Percentiles rank a stretch among this genome's conserved stretches.
These are phyloP conservation scores for Gobio gobio DNA, from an alignment of 2,113 vertebrate genomes.

Conservation along the genomic window DNA sequence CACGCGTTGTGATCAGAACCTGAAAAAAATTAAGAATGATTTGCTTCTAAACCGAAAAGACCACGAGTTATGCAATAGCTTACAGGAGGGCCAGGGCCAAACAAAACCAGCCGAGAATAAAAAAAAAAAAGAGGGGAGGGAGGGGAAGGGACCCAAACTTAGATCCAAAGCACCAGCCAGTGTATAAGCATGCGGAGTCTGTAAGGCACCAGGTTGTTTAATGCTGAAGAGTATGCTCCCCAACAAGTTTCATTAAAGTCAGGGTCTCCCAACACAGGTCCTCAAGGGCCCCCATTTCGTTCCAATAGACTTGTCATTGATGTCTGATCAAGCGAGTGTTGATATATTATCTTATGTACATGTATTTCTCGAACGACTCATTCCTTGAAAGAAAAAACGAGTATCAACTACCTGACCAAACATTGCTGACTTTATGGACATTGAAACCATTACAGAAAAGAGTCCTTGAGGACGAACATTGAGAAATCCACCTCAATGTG, in stretches of 20 bases:
- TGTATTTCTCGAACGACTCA: not conserved
- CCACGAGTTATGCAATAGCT: slow-evolving; percentile 71
- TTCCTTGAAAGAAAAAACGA: slow-evolving; percentile 15
- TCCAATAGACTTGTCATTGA: slow-evolving; percentile 41
- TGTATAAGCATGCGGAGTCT: slow-evolving; percentile 83
- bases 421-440: slow-evolving; percentile 48
- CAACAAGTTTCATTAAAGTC: slow-evolving; percentile 69
- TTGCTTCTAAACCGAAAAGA: slow-evolving; percentile 62
- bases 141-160: slow-evolving; percentile 65
- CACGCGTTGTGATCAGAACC: slow-evolving; percentile 59
- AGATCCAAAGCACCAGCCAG: slow-evolving; percentile 82
- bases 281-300: slow-evolving; percentile 56
- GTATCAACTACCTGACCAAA: slow-evolving; percentile 52
- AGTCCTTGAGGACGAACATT: slow-evolving; percentile 76
- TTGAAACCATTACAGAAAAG: slow-evolving; percentile 68
- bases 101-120: slow-evolving; percentile 44
- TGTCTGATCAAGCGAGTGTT: slow-evolving; percentile 50
- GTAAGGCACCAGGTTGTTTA: slow-evolving; percentile 85
- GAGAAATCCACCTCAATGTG: slow-evolving; percentile 74
- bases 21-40: slow-evolving; percentile 41
- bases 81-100: slow-evolving; percentile 66
- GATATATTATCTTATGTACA: slow-evolving; percentile 46
- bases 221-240: slow-evolving; percentile 81
- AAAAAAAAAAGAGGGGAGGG: slow-evolving; percentile 45
- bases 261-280: slow-evolving; percentile 66